phyloP scores from a whole-genome alignment of 2,888 invertebrate species.

The Plebejus anna region DNA sequence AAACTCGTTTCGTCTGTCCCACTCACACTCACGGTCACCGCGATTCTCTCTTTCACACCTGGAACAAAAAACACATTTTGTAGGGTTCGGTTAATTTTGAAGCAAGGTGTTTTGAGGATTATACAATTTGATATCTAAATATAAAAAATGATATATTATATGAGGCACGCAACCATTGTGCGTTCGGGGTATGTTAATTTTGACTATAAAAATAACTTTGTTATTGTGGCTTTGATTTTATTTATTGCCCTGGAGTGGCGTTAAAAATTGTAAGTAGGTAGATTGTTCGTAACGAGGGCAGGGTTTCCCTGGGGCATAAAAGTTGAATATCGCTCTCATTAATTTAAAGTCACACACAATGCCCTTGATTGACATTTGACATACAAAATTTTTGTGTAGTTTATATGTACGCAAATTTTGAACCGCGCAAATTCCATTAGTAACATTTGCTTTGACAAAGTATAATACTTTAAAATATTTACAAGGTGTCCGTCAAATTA shows the following conservation, averaged over 20 bases:
- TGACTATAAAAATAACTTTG: background rate
- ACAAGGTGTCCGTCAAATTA: constrained; percentile 3
- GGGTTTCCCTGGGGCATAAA: background rate
- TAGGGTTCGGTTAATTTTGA: constrained; percentile 50
- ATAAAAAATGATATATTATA: constrained; percentile 24
- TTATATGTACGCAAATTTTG: background rate
- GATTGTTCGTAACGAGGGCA: background rate
- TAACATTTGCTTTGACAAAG: background rate
- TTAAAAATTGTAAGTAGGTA: background rate
- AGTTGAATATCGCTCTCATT: background rate
- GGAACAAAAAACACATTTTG: constrained; percentile 66
- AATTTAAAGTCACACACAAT: background rate
- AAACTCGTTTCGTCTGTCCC: constrained; percentile 55
- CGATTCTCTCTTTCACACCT: constrained; percentile 57
- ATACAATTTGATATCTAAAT: constrained; percentile 44
- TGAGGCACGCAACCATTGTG: constrained; percentile 14
- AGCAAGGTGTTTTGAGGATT: constrained; percentile 49
- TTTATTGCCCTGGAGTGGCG: constrained; percentile 5
- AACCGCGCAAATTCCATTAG: background rate
- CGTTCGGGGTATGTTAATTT: constrained; percentile 11
- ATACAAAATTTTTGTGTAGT: background rate
- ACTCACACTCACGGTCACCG: constrained; percentile 43
- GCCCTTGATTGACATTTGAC: background rate
- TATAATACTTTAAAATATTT: background rate
- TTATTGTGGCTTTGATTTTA: constrained; percentile 1